A percentile compares a stretch with the other conserved stretches of the same genome.
These are phyloP conservation scores for Chymomyza procnemis DNA, from an alignment of 2,888 invertebrate genomes.

Conservation along the genomic window DNA sequence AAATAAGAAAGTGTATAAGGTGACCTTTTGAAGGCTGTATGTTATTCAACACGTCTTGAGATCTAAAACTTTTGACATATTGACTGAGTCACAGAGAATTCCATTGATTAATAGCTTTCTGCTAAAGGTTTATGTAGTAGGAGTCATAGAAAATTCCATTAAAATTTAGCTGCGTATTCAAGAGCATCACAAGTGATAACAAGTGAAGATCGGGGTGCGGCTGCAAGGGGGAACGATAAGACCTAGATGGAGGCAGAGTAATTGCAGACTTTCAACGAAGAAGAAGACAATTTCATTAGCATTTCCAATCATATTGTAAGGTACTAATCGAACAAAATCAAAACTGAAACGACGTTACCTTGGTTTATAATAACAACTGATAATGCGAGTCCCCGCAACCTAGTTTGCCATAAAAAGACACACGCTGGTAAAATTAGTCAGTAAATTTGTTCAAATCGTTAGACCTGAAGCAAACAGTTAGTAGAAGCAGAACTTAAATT, in stretches of 20 bases:
- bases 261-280: background rate
- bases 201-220: background rate
- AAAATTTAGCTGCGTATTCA: background rate
- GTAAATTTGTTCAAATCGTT: constrained; percentile 6
- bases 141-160: background rate
- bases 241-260: background rate
- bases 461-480: constrained; percentile 19
- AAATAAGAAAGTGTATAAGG: no score
- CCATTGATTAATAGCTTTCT: background rate
- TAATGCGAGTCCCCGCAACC: background rate
- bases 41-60: no score
- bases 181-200: background rate
- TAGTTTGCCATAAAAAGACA: background rate
- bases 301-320: constrained; percentile 34
- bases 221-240: background rate
- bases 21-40: no score
- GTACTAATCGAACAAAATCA: constrained; percentile 21
- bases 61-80: background rate
- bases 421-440: constrained; percentile 10
- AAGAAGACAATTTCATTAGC: constrained; percentile 50
- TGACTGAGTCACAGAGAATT: background rate
- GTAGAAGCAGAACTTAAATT: background rate
- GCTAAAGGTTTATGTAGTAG: background rate
- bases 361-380: background rate
- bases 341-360: background rate